Conservation (phyloP, 2,113 vertebrate genomes). For the Serilophus lunatus region DNA sequence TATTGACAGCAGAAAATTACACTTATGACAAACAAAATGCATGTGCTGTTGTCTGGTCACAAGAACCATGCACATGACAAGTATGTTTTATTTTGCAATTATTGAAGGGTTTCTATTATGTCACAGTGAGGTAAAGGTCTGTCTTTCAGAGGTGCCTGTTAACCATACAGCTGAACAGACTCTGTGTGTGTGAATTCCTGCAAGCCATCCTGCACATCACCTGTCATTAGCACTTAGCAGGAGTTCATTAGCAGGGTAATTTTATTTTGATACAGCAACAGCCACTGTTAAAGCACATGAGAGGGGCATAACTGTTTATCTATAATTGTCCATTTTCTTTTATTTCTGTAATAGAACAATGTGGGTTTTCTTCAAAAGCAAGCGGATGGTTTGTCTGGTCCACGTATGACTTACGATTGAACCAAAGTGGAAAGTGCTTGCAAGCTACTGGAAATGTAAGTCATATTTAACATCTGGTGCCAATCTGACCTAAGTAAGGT, state of each 20-base stretch:
- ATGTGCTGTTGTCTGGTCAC: background rate
- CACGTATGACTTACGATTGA: background rate
- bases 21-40: background rate
- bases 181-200: background rate
- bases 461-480: background rate
- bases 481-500: background rate
- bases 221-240: background rate
- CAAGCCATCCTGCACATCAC: background rate
- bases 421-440: background rate
- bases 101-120: background rate
- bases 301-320: background rate
- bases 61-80: rapidly evolving
- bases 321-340: background rate
- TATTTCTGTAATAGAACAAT: background rate
- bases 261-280: background rate
- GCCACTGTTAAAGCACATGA: background rate
- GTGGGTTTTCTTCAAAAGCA: background rate
- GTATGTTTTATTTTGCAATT: background rate
- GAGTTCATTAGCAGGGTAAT: background rate
- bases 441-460: background rate
- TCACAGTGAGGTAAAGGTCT: background rate
- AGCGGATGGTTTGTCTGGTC: background rate
- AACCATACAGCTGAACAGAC: background rate
- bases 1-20: background rate
- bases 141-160: background rate